A percentile compares a stretch with the other conserved stretches of the same genome.
Conservation (phyloP, 2,797 vertebrate species). For the Alosa sapidissima region DNA sequence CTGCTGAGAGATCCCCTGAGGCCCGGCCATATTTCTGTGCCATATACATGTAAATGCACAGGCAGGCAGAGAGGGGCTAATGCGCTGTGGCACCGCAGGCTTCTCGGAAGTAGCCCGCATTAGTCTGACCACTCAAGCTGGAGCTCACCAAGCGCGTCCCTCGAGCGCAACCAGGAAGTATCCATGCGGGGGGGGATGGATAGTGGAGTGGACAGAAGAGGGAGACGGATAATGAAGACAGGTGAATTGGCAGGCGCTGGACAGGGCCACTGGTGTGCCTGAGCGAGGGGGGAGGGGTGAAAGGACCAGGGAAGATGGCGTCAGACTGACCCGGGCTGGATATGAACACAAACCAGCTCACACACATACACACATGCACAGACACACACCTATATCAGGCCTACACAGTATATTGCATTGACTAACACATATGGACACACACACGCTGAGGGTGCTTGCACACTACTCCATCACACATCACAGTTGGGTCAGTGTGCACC, state of each 20-base stretch:
- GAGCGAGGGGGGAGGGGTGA: slow-evolving; percentile 42
- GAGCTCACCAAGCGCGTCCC: neutral
- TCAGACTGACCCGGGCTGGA: neutral
- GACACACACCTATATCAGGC: neutral
- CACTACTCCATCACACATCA: too few relatives aligned
- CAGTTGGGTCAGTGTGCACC: too few relatives aligned
- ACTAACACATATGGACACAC: too few relatives aligned
- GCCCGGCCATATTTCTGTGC: neutral
- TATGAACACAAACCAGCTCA: neutral
- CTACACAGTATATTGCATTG: neutral
- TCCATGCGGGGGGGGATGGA: slow-evolving; percentile 22
- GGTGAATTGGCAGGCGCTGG: slow-evolving; percentile 56
- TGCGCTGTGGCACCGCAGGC: neutral
- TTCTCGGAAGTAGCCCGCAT: neutral
- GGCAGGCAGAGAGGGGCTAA: neutral
- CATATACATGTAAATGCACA: too few relatives aligned
- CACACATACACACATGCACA: neutral
- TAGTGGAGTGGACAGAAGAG: neutral
- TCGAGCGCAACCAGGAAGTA: slow-evolving; percentile 37
- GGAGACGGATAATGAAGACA: slow-evolving; percentile 53
- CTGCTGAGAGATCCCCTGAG: neutral
- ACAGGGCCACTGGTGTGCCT: slow-evolving; percentile 47
- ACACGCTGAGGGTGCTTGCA: too few relatives aligned
- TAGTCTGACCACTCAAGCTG: neutral
- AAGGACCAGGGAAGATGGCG: slow-evolving; percentile 28